Evolutionary conservation across 2,113 vertebrate genomes (phyloP).

Genomic region (Coreoperca whiteheadi): DNA sequence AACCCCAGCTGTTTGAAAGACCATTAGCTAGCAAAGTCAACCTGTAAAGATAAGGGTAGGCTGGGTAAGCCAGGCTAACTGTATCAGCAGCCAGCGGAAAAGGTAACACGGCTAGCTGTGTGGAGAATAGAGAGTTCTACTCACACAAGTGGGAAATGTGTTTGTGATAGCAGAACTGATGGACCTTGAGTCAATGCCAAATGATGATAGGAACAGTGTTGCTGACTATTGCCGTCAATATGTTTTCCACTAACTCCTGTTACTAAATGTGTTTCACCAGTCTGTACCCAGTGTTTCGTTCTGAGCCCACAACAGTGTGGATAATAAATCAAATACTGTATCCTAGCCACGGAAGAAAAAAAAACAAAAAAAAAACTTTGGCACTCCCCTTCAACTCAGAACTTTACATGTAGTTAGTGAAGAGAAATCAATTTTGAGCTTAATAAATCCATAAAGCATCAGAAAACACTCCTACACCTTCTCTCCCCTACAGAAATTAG

Average conservation of each 20-base stretch:
- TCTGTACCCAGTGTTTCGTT: background rate
- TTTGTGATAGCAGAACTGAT: background rate
- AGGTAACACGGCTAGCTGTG: background rate
- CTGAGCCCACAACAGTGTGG: background rate
- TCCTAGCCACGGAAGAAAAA: too few relatives aligned
- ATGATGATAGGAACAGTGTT: background rate
- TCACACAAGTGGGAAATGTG: background rate
- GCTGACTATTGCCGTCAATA: background rate
- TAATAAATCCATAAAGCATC: constrained; percentile 23
- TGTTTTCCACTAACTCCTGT: background rate
- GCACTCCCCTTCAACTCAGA: too few relatives aligned
- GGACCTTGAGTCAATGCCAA: background rate
- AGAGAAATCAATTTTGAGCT: constrained; percentile 46
- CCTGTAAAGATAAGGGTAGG: background rate
- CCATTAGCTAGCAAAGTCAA: background rate
- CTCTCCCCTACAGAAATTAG: constrained; percentile 34
- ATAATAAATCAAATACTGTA: too few relatives aligned
- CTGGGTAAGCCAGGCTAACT: background rate
- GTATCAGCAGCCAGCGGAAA: background rate
- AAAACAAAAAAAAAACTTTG: too few relatives aligned
- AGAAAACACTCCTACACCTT: constrained; percentile 39
- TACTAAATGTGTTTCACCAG: background rate
- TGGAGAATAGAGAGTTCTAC: background rate
- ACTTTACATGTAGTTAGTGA: background rate
- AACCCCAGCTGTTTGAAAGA: background rate